Percentiles rank a stretch among this genome's conserved stretches.
Conservation (phyloP, 2,888 invertebrate species). For the Tenodera sinensis region DNA sequence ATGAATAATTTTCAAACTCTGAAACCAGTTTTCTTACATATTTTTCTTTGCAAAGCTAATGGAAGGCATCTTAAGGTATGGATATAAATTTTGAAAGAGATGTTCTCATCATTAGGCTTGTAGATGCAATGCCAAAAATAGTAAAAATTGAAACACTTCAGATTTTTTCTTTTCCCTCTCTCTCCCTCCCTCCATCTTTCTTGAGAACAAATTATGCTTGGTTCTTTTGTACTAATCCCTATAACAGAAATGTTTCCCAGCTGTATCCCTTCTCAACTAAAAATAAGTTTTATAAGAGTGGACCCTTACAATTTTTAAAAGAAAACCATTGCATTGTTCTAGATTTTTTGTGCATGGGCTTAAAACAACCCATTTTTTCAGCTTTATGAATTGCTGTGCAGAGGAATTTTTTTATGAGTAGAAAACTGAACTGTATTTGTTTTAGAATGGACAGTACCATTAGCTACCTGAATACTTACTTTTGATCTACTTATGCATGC, state of each 20-base stretch:
- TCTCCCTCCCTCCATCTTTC: not conserved
- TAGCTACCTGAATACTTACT: not conserved
- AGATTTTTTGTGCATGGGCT: not conserved
- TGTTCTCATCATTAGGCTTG: not conserved
- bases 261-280: not conserved
- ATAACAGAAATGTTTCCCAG: not conserved
- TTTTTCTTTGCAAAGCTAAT: conserved; percentile 12
- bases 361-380: not conserved
- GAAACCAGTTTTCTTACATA: conserved; percentile 8
- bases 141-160: not conserved
- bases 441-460: not conserved
- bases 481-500: not conserved
- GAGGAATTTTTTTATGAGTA: not conserved
- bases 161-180: not conserved
- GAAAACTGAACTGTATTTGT: not conserved
- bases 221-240: not conserved
- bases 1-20: not conserved
- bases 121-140: not conserved
- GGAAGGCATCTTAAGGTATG: conserved; percentile 4
- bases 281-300: not conserved
- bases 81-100: not conserved
- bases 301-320: not conserved
- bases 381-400: not conserved
- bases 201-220: not conserved
- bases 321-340: not conserved